A percentile compares a stretch with the other conserved stretches of the same genome.
Conservation (phyloP, 2,113 vertebrate species). For the Myotis davidii region DNA sequence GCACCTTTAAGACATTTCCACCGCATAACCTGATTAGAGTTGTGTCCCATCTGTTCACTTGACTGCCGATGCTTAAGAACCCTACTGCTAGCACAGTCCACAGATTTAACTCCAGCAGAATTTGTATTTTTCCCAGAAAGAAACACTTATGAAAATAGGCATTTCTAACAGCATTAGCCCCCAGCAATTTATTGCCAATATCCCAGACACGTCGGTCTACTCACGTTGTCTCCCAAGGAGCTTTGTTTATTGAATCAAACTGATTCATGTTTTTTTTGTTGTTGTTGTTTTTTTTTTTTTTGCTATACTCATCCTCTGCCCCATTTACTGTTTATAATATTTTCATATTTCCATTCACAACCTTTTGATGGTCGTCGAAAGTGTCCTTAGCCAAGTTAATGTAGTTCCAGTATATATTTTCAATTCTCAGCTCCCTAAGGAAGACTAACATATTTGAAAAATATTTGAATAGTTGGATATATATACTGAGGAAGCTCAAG, state of each 20-base stretch:
- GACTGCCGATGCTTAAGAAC: background rate
- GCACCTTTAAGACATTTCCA: constrained; percentile 55
- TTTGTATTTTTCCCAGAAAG: background rate
- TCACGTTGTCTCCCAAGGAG: background rate
- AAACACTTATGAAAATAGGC: background rate
- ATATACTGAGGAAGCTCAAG: background rate
- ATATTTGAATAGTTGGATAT: background rate
- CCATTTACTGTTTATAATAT: background rate
- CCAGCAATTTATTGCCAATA: background rate
- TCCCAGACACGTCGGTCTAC: background rate
- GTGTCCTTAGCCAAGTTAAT: background rate
- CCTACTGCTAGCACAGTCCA: background rate
- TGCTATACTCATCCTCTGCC: background rate
- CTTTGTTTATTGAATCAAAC: background rate
- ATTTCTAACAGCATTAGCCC: background rate
- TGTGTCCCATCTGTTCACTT: constrained; percentile 22
- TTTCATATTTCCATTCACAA: background rate
- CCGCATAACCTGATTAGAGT: constrained; percentile 54
- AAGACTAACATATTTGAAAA: background rate
- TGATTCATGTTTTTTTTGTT: background rate
- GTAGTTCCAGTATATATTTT: background rate
- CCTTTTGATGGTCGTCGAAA: background rate
- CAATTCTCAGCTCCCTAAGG: background rate
- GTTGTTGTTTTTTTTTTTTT: too few relatives aligned
- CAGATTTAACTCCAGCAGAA: background rate